A percentile compares a stretch with the other conserved stretches of the same genome.
Evolutionary conservation across 2,113 vertebrate genomes (phyloP).

Genomic region (Phalacrocorax aristotelis): DNA sequence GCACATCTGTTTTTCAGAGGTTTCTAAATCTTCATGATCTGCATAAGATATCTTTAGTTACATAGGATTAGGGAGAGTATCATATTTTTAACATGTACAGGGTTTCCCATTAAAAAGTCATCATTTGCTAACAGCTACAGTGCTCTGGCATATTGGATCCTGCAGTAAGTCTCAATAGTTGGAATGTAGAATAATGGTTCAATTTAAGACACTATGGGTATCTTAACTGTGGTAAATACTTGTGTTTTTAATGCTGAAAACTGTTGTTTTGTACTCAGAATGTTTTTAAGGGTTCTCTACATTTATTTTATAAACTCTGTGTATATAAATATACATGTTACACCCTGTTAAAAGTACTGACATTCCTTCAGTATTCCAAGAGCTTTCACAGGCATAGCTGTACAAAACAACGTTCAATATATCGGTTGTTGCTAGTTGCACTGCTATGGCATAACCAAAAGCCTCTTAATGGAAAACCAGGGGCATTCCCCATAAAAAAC

Average conservation of each 20-base stretch:
- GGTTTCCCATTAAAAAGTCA: constrained; percentile 16
- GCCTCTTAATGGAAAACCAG: background rate
- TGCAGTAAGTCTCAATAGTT: background rate
- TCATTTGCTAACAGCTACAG: background rate
- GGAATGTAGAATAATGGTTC: constrained; percentile 3
- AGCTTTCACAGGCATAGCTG: background rate
- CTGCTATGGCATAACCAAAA: background rate
- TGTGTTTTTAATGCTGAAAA: background rate
- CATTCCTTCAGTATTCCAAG: background rate
- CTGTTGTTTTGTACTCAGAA: background rate
- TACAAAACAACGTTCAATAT: rapidly evolving
- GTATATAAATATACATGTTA: background rate
- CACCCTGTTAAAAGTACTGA: background rate
- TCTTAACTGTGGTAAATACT: background rate
- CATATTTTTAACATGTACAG: constrained; percentile 34
- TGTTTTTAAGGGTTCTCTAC: background rate
- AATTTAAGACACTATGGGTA: background rate
- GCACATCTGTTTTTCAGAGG: constrained; percentile 29
- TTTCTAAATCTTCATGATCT: constrained; percentile 46
- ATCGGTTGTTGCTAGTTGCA: background rate
- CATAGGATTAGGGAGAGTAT: constrained; percentile 6
- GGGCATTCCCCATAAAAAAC: background rate
- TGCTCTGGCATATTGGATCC: background rate
- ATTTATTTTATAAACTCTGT: background rate
- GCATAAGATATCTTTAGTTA: constrained; percentile 8